Percentiles rank a stretch among this genome's conserved stretches.
Evolutionary conservation across 1,140 invertebrate species (phyloP).

Genomic region (Sycophila sp.): DNA sequence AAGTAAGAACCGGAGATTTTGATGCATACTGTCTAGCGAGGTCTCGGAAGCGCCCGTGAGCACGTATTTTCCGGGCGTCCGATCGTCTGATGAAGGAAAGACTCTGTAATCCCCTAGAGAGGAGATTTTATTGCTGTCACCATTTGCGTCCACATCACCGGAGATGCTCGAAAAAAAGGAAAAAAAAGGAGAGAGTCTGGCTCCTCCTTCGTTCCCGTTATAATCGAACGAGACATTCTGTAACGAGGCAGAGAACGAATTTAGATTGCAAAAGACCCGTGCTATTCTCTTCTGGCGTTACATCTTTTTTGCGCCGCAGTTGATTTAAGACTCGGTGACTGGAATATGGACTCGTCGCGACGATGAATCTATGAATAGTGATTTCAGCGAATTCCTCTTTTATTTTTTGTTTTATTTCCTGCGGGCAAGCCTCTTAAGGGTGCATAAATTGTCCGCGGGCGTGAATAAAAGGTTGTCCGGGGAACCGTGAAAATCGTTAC

Average conservation of each 20-base stretch:
- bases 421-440: neutral
- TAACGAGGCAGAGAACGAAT: slow-evolving; percentile 6
- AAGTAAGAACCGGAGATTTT: too few relatives aligned
- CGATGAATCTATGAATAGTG: too few relatives aligned
- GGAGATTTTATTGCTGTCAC: neutral
- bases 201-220: neutral
- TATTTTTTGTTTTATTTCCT: neutral
- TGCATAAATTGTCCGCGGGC: neutral
- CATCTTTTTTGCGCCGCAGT: neutral
- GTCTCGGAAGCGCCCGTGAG: too few relatives aligned
- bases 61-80: neutral
- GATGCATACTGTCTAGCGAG: too few relatives aligned
- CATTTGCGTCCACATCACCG: too few relatives aligned
- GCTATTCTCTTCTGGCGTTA: neutral
- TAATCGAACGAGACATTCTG: neutral
- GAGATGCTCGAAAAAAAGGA: too few relatives aligned
- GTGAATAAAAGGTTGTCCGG: neutral
- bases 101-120: neutral
- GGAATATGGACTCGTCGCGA: neutral
- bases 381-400: too few relatives aligned
- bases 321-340: slow-evolving; percentile 10
- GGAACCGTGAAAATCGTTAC: neutral
- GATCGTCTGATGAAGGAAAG: neutral
- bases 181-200: too few relatives aligned
- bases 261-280: neutral